phyloP scores from a whole-genome alignment of 30 jellyfish, hydroid and myxozoan species.

The Aurelia aurita region DNA sequence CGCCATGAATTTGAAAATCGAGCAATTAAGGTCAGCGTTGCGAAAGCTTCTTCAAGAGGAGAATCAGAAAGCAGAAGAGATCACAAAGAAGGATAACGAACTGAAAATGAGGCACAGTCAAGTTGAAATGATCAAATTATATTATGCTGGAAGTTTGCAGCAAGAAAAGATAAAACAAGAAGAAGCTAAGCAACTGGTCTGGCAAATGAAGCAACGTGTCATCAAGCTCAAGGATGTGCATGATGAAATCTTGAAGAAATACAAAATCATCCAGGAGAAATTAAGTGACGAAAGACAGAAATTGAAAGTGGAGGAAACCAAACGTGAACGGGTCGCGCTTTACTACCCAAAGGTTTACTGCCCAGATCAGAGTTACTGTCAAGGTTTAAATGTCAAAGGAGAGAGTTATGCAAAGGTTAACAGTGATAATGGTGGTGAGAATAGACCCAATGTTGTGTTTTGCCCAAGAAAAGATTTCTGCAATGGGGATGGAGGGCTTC shows the following conservation, averaged over 20 bases:
- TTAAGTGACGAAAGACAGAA: slow-evolving; percentile 12
- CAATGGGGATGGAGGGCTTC: not conserved
- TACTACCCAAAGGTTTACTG: slow-evolving; percentile 59
- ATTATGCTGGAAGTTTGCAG: slow-evolving; percentile 34
- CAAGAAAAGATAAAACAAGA: slow-evolving; percentile 57
- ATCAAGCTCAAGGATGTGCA: slow-evolving; percentile 24
- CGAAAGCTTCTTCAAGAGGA: slow-evolving; percentile 43
- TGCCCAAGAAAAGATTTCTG: slow-evolving; percentile 64
- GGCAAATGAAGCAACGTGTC: slow-evolving; percentile 49
- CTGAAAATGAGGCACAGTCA: slow-evolving; percentile 18
- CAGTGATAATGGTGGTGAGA: not conserved
- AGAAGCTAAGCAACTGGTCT: slow-evolving; percentile 34
- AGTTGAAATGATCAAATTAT: slow-evolving; percentile 39
- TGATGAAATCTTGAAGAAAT: slow-evolving; percentile 30
- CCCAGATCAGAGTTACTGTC: slow-evolving; percentile 73
- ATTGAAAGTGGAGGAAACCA: not conserved
- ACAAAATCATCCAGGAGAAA: slow-evolving; percentile 15
- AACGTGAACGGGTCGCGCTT: not conserved
- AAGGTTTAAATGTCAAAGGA: slow-evolving; percentile 20
- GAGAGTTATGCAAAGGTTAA: not conserved
- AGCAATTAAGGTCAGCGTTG: slow-evolving; percentile 34
- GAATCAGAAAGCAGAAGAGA: slow-evolving; percentile 15
- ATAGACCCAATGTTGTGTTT: slow-evolving; percentile 24
- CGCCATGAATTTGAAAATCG: slow-evolving; percentile 24
- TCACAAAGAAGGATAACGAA: slow-evolving; percentile 19